Conservation (phyloP, 2,113 vertebrate species). For the Planiliza haematocheilus region DNA sequence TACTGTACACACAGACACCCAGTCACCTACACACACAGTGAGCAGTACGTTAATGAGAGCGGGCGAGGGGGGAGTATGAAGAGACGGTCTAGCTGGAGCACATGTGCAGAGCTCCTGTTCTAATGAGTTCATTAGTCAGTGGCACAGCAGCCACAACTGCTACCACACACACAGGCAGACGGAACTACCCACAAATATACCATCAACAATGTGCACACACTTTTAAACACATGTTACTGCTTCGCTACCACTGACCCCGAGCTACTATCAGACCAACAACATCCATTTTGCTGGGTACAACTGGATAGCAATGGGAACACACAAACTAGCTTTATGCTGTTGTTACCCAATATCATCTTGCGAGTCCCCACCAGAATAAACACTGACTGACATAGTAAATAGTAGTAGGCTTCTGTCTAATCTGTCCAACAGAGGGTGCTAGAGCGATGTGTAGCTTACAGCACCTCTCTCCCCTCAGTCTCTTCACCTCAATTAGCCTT, state of each 20-base stretch:
- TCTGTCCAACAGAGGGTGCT: constrained; percentile 75
- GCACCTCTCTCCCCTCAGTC: neutral
- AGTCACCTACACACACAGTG: neutral
- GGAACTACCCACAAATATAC: neutral
- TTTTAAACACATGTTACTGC: constrained; percentile 16
- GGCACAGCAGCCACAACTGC: constrained; percentile 56
- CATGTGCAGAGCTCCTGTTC: constrained; percentile 65
- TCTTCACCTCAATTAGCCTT: neutral
- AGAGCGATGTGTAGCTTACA: constrained; percentile 36
- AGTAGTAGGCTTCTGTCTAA: constrained; percentile 30
- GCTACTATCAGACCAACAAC: constrained; percentile 8
- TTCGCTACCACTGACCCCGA: constrained; percentile 13
- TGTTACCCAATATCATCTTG: constrained; percentile 21
- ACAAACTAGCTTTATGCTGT: constrained; percentile 42
- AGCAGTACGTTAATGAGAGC: constrained; percentile 44
- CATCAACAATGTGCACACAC: neutral
- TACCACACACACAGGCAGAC: constrained; percentile 28
- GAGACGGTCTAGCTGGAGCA: constrained; percentile 65
- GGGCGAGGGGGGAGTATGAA: constrained; percentile 44
- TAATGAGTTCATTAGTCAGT: constrained; percentile 70
- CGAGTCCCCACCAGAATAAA: neutral
- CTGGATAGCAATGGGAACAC: constrained; percentile 27
- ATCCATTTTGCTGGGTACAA: constrained; percentile 22
- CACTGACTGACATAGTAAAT: neutral
- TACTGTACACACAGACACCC: neutral